Evolutionary conservation across 2,888 invertebrate species (phyloP).

Genomic region (Pinctada fucata): DNA sequence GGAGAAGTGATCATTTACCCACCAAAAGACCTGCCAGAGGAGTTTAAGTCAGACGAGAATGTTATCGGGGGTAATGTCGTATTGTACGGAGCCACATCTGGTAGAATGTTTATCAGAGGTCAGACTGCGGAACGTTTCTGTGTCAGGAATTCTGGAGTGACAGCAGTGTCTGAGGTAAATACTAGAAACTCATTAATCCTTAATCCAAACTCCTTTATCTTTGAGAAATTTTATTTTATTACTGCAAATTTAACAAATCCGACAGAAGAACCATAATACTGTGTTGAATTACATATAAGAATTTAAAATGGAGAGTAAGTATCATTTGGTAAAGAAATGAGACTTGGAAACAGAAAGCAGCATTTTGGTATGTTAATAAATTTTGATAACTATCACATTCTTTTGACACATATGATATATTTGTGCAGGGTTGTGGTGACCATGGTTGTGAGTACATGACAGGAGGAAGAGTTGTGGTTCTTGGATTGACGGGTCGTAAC

Average conservation of each 20-base stretch:
- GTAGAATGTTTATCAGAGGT: constrained; percentile 94
- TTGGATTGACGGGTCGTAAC: constrained; percentile 96
- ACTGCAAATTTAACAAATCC: too few species aligned
- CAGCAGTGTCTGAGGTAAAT: constrained; percentile 91
- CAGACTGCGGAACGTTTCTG: constrained; percentile 99
- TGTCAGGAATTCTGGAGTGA: constrained; percentile 97
- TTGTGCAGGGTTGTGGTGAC: constrained; percentile 91
- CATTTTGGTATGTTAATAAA: too few species aligned
- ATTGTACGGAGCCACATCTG: constrained; percentile 96
- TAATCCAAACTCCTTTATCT: too few species aligned
- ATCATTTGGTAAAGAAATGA: too few species aligned
- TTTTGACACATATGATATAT: too few species aligned
- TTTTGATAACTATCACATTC: too few species aligned
- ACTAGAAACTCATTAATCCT: too few species aligned
- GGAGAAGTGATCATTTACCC: constrained; percentile 95
- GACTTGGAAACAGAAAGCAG: too few species aligned
- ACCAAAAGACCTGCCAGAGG: constrained; percentile 85
- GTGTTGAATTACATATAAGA: too few species aligned
- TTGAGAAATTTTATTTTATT: too few species aligned
- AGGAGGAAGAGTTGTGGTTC: constrained; percentile 91
- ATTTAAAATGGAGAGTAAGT: too few species aligned
- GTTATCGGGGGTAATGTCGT: constrained; percentile 99
- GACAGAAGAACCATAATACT: too few species aligned
- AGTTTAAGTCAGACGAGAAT: constrained; percentile 93
- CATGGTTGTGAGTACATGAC: constrained; percentile 99